These are phyloP conservation scores for Lepilemur ruficaudatus DNA, from an alignment of 2,797 vertebrate species.

Conservation along the genomic window DNA sequence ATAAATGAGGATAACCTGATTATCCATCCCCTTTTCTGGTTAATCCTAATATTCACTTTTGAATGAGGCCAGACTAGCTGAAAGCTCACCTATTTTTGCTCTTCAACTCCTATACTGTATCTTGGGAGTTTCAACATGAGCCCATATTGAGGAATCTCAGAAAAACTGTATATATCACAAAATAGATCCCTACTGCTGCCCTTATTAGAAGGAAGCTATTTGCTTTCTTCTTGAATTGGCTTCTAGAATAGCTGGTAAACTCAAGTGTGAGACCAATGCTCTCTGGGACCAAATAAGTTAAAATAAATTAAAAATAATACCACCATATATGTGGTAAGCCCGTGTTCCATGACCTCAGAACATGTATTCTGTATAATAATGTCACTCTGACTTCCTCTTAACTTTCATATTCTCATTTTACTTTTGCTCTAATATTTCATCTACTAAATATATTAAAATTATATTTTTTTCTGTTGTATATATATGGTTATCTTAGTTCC, in stretches of 20 bases:
- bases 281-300: not conserved
- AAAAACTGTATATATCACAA: not conserved
- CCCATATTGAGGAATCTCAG: not conserved
- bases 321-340: not conserved
- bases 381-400: not conserved
- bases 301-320: not conserved
- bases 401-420: constrained; percentile 11
- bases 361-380: not conserved
- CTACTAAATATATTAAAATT: not conserved
- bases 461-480: not conserved
- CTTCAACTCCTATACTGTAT: not conserved
- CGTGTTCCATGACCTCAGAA: not conserved
- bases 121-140: not conserved
- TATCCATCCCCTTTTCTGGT: not conserved
- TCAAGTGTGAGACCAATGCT: not conserved
- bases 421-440: not conserved
- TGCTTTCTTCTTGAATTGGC: not conserved
- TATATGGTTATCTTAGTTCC: not conserved
- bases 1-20: not conserved
- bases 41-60: not conserved
- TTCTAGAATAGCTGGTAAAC: not conserved
- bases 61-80: not conserved
- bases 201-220: not conserved
- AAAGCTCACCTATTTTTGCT: not conserved
- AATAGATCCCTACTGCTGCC: not conserved